Conservation (phyloP, 2,113 vertebrate species). For the Motacilla tschutschensis region DNA sequence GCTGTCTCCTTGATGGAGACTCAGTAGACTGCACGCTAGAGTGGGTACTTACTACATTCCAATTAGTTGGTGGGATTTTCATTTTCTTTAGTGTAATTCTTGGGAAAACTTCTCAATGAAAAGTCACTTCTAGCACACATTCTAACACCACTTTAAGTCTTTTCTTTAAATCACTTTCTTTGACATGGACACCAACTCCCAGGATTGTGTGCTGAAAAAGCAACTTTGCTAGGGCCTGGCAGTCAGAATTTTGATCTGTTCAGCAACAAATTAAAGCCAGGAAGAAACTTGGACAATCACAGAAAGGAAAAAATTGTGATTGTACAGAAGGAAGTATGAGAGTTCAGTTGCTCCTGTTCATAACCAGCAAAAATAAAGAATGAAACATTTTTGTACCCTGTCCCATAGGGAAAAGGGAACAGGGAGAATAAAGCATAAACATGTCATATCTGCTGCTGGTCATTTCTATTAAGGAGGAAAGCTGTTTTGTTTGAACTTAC, state of each 20-base stretch:
- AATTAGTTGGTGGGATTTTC: not conserved
- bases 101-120: not conserved
- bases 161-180: not conserved
- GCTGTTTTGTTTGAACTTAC: not conserved
- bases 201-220: not conserved
- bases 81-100: not conserved
- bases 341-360: not conserved
- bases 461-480: not conserved
- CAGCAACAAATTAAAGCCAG: not conserved
- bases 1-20: not conserved
- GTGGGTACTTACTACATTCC: not conserved
- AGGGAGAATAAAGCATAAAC: not conserved
- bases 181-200: not conserved
- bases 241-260: not conserved
- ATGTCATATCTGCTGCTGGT: rapidly evolving
- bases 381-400: not conserved
- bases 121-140: not conserved
- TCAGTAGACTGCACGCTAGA: rapidly evolving
- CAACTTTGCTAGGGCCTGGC: not conserved
- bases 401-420: not conserved
- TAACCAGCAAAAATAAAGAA: not conserved
- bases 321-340: not conserved
- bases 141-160: not conserved
- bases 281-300: not conserved
- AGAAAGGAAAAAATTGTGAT: not conserved